Percentiles rank a stretch among this genome's conserved stretches.
phyloP scores from a whole-genome alignment of 2,888 invertebrate genomes.

The Neoitamus cyanurus region DNA sequence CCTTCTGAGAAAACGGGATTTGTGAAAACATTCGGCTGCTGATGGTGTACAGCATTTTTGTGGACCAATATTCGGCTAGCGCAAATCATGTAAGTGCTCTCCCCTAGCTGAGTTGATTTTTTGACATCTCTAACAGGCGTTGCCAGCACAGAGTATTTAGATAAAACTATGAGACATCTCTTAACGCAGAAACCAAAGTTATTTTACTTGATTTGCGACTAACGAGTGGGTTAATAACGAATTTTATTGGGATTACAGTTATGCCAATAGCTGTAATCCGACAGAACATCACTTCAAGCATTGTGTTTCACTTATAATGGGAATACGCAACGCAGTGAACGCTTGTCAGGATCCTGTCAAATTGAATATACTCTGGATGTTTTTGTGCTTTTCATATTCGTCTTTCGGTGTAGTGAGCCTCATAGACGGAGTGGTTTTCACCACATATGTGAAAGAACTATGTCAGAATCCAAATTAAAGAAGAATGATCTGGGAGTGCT shows the following conservation, averaged over 20 bases:
- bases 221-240: neutral
- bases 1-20: neutral
- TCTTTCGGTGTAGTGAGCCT: neutral
- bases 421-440: neutral
- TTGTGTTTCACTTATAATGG: neutral
- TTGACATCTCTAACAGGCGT: neutral
- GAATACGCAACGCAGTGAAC: neutral
- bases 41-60: neutral
- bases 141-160: neutral
- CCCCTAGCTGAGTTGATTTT: conserved; percentile 24
- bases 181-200: neutral
- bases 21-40: neutral
- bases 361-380: neutral
- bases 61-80: conserved; percentile 19
- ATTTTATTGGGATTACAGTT: neutral
- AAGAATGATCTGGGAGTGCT: neutral
- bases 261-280: neutral
- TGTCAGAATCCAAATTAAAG: neutral
- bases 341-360: neutral
- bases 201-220: neutral
- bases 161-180: neutral
- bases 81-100: conserved; percentile 22
- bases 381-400: neutral
- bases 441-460: neutral
- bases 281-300: neutral